Base-by-base conservation (phyloP, 2,113 vertebrate genomes). In the Hippocampus guttulatus region DNA sequence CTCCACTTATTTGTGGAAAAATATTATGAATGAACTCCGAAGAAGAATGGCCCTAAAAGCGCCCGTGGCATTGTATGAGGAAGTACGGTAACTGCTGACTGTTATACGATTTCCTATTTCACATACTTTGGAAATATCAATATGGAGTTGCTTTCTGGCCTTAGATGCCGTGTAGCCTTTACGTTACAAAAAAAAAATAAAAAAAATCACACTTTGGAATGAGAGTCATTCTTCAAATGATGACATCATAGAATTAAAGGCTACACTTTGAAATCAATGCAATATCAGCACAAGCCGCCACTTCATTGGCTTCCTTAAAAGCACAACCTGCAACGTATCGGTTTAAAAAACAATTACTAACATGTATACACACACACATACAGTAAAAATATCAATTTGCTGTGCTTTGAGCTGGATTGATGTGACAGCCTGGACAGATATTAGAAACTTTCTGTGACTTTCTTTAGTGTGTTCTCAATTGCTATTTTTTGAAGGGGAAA, bases 271-370 rank as follows among this genome's bases (percentile, higher is more conserved):
- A 20, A 18, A 3, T 61, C 3, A 33, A 3, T 33, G 14, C 52
- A 27, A 58, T 58, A 8, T 15, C 12, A 79, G 51, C 18, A 5
- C 71, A 73, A 79, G 74, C 70, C 79, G 64, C 76, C 80, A 71
- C 69, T 70, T 70, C 77, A 21, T 67, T 68, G 76, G 75, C 81
- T 75, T 87, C 33, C 64, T 65, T 67, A 38, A 85, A 90, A 89
- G 90, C 88, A 89, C 88, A 91, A 85, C 72, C 63, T 79, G 70
- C 83, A 81, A 58, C n/a, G 75, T 84, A 66, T 11, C n/a, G 83
- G 5, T 75, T 69, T 14, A 18, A 18, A 63, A 43, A 55, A 40
- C 25, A 27, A 27, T 27, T 27, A 27, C 25, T 27, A 1, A 27
- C 25, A 75, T 0, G 16, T 2, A 30, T 15, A 20, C 12, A 8